Conservation (phyloP, 2,888 invertebrate species). For the Brassicogethes aeneus region DNA sequence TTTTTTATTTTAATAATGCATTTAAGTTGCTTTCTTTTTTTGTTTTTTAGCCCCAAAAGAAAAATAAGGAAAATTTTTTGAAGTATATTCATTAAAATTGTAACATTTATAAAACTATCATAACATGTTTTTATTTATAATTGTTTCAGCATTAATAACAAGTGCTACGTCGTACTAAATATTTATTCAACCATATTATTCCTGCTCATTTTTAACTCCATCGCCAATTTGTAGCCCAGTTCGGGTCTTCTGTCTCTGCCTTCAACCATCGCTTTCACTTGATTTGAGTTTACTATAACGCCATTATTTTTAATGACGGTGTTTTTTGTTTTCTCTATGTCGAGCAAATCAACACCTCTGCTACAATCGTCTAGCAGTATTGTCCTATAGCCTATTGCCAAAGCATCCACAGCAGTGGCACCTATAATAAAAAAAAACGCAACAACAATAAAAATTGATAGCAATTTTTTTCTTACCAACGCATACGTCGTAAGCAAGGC, state of each 20-base stretch:
- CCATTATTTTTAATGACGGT: slow-evolving; percentile 68
- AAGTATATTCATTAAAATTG: too few relatives aligned
- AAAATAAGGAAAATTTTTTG: too few relatives aligned
- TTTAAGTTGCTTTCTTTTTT: too few relatives aligned
- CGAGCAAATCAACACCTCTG: slow-evolving; percentile 76
- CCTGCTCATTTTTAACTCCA: slow-evolving; percentile 56
- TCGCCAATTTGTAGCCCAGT: slow-evolving; percentile 78
- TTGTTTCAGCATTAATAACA: too few relatives aligned
- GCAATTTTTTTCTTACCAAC: slow-evolving; percentile 53
- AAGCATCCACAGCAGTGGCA: slow-evolving; percentile 78
- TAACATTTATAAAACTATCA: too few relatives aligned
- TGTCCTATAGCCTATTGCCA: slow-evolving; percentile 87
- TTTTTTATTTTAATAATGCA: too few relatives aligned
- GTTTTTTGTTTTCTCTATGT: slow-evolving; percentile 75
- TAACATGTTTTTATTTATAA: too few relatives aligned
- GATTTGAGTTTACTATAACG: slow-evolving; percentile 68
- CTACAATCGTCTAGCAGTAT: slow-evolving; percentile 85
- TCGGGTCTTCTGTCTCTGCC: slow-evolving; percentile 81
- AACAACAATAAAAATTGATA: not conserved
- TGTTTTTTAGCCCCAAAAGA: too few relatives aligned
- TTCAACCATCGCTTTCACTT: slow-evolving; percentile 81
- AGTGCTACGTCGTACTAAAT: not conserved
- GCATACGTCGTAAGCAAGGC: slow-evolving; percentile 91
- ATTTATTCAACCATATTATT: not conserved
- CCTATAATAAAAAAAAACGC: slow-evolving; percentile 41